phyloP scores from a whole-genome alignment of 1,140 invertebrate genomes.

The Gonatopus flavifemur region DNA sequence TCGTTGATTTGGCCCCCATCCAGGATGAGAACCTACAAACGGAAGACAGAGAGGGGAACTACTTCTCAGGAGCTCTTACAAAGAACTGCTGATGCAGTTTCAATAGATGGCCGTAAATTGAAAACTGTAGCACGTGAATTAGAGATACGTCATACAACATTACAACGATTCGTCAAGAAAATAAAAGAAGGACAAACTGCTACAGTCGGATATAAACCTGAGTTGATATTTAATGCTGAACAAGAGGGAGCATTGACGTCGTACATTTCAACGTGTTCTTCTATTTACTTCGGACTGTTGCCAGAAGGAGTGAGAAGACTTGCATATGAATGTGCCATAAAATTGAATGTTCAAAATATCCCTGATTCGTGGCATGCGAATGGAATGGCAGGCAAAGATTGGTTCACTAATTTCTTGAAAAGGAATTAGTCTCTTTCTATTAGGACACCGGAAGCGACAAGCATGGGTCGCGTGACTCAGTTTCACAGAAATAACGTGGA shows the following conservation, averaged over 20 bases:
- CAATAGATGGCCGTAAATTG: not conserved
- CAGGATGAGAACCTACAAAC: conserved; percentile 1
- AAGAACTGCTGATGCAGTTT: not conserved
- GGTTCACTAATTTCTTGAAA: conserved; percentile 27
- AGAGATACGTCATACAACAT: conserved; percentile 6
- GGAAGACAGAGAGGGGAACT: conserved; percentile 4
- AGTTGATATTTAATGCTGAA: conserved; percentile 4
- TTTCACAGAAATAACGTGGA: conserved; percentile 33
- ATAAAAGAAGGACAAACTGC: not conserved
- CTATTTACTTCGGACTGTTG: conserved; percentile 24
- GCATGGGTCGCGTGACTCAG: conserved; percentile 26
- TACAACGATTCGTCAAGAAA: conserved; percentile 4
- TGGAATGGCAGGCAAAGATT: conserved; percentile 25
- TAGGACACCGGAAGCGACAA: conserved; percentile 33
- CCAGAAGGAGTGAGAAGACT: conserved; percentile 22
- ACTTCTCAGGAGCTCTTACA: not conserved
- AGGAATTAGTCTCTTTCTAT: conserved; percentile 27
- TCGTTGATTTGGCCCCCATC: too few species aligned
- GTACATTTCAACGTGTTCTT: conserved; percentile 6
- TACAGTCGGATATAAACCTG: not conserved
- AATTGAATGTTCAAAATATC: conserved; percentile 20
- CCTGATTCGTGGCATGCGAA: conserved; percentile 26
- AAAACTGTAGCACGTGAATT: conserved; percentile 1
- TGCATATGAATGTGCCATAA: conserved; percentile 23
- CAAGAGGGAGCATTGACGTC: not conserved